Evolutionary conservation across 2,113 vertebrate genomes (phyloP).

Genomic region (Orthonyx spaldingii): DNA sequence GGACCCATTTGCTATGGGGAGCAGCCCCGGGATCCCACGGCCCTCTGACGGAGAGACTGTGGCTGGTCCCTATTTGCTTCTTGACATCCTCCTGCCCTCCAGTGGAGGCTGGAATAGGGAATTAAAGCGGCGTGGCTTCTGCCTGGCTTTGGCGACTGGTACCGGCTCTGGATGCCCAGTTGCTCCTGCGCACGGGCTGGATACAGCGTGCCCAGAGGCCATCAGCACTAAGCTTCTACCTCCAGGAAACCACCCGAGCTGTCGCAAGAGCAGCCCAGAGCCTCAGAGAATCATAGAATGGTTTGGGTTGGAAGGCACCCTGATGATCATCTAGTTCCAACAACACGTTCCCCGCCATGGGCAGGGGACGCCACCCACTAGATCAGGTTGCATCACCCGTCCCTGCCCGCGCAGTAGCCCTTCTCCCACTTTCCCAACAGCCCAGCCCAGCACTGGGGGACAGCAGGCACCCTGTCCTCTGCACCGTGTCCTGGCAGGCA

Average conservation of each 20-base stretch:
- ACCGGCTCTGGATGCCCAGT: not conserved
- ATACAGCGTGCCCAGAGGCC: not conserved
- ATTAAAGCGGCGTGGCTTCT: not conserved
- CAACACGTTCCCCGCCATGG: not conserved
- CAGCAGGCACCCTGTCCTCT: not conserved
- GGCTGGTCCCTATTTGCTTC: not conserved
- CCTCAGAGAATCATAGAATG: not conserved
- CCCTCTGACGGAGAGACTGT: not conserved
- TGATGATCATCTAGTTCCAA: not conserved
- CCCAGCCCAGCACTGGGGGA: not conserved
- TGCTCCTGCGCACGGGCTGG: not conserved
- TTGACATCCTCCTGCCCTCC: constrained; percentile 21
- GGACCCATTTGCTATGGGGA: not conserved
- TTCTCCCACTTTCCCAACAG: not conserved
- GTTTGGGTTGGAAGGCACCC: not conserved
- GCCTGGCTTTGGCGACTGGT: not conserved
- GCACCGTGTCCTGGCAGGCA: not conserved
- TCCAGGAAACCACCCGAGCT: not conserved
- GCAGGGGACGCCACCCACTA: not conserved
- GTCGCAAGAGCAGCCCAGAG: not conserved
- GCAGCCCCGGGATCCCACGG: not conserved
- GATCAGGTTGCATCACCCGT: not conserved
- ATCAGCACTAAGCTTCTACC: not conserved
- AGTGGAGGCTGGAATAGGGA: not conserved
- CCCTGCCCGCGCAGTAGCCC: fast-evolving